A percentile compares a stretch with the other conserved stretches of the same genome.
phyloP scores from a whole-genome alignment of 2,113 vertebrate species.

The Toxotes jaculatrix region DNA sequence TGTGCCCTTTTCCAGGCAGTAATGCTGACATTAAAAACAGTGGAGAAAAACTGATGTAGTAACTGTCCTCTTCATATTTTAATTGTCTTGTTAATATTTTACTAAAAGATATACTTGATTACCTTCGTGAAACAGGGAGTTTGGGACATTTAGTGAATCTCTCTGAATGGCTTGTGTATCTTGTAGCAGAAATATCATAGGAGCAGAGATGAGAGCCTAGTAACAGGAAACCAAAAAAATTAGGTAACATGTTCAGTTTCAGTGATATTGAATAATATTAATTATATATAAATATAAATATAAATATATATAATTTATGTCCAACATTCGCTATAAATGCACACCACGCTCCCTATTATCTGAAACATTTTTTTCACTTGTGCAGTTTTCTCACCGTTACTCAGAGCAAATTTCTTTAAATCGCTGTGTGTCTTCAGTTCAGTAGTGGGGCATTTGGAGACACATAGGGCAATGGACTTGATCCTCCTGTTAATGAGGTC shows the following conservation, averaged over 20 bases:
- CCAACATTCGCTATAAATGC: too few species aligned
- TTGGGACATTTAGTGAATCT: slow-evolving; percentile 89
- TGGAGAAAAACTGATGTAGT: background rate
- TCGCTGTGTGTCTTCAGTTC: slow-evolving; percentile 88
- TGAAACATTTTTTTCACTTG: background rate
- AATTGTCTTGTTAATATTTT: background rate
- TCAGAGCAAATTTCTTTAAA: slow-evolving; percentile 89
- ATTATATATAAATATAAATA: too few species aligned
- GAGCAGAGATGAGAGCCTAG: slow-evolving; percentile 92
- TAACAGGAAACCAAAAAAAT: background rate
- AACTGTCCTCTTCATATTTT: background rate
- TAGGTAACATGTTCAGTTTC: background rate
- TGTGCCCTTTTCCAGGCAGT: background rate
- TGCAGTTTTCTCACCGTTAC: slow-evolving; percentile 87
- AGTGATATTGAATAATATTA: background rate
- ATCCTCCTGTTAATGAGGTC: slow-evolving; percentile 91
- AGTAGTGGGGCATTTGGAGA: slow-evolving; percentile 89
- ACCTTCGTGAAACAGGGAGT: slow-evolving; percentile 94
- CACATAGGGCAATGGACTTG: slow-evolving; percentile 93
- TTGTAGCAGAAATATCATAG: slow-evolving; percentile 87
- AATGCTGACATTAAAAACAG: background rate
- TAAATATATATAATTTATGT: too few species aligned
- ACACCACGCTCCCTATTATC: background rate
- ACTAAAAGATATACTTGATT: slow-evolving; percentile 37
- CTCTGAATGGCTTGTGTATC: slow-evolving; percentile 84